Percentiles rank a stretch among this genome's conserved stretches.
Evolutionary conservation across 64 coral and sea anemone species (phyloP).

Genomic region (Actinia equina): DNA sequence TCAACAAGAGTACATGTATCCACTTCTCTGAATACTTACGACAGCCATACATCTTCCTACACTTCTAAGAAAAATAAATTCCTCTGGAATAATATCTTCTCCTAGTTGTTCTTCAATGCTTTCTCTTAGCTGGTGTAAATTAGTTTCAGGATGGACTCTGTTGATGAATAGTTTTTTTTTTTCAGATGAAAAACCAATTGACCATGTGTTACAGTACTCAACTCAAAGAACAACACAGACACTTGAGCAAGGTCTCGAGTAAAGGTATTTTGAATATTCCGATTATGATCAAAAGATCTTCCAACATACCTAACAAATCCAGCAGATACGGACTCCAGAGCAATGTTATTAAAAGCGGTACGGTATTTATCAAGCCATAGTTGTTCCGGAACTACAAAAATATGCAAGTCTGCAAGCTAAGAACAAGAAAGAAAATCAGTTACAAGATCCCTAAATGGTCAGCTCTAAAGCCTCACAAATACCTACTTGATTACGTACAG

Average conservation of each 20-base stretch:
- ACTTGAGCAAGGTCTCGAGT: neutral
- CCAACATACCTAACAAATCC: slow-evolving; percentile 79
- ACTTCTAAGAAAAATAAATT: slow-evolving; percentile 81
- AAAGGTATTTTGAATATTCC: neutral
- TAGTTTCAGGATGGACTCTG: slow-evolving; percentile 67
- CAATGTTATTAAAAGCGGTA: slow-evolving; percentile 91
- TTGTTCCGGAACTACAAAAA: slow-evolving; percentile 89
- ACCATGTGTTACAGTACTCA: neutral
- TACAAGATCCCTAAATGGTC: neutral
- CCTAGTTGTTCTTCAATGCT: slow-evolving; percentile 88
- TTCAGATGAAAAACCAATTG: neutral
- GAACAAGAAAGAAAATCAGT: neutral
- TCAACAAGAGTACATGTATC: too few relatives aligned
- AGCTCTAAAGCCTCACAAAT: neutral
- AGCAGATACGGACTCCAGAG: slow-evolving; percentile 86
- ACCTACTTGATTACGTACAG: slow-evolving; percentile 52
- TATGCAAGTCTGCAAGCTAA: slow-evolving; percentile 86
- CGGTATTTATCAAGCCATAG: slow-evolving; percentile 89
- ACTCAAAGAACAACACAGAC: neutral
- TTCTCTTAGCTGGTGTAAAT: slow-evolving; percentile 59
- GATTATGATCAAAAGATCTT: neutral
- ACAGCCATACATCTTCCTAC: slow-evolving; percentile 97
- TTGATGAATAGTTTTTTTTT: neutral
- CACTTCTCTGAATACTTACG: slow-evolving; percentile 38
- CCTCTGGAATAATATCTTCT: slow-evolving; percentile 78